Evolutionary conservation across 2,888 invertebrate species (phyloP).

Genomic region (Ornithoptera priamus): DNA sequence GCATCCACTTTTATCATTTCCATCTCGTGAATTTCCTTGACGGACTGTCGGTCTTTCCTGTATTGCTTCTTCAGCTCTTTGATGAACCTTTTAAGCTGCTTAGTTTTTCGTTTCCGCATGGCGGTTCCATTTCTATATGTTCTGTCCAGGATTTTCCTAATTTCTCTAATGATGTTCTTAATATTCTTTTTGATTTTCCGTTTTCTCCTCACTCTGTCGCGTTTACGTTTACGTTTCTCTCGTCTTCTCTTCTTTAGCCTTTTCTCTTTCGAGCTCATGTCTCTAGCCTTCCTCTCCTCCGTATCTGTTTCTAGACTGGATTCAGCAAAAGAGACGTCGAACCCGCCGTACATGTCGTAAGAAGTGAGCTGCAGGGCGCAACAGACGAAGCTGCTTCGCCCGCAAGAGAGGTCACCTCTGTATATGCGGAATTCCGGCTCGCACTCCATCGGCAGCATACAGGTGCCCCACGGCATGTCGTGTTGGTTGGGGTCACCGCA

Average conservation of each 20-base stretch:
- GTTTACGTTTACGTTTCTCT: slow-evolving; percentile 41
- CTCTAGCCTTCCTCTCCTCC: slow-evolving; percentile 44
- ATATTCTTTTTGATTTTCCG: slow-evolving; percentile 56
- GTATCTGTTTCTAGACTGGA: slow-evolving; percentile 53
- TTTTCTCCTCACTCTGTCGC: slow-evolving; percentile 48
- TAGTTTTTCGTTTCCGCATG: slow-evolving; percentile 56
- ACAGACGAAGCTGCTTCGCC: slow-evolving; percentile 60
- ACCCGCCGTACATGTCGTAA: slow-evolving; percentile 65
- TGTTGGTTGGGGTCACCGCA: slow-evolving; percentile 70
- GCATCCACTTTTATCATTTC: slow-evolving; percentile 55
- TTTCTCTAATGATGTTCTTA: slow-evolving; percentile 51
- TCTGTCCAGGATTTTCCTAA: slow-evolving; percentile 53
- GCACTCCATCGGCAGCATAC: slow-evolving; percentile 61
- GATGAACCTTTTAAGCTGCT: slow-evolving; percentile 59
- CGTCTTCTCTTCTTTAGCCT: slow-evolving; percentile 33
- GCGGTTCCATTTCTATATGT: slow-evolving; percentile 55
- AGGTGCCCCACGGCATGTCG: slow-evolving; percentile 68
- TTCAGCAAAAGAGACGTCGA: slow-evolving; percentile 61
- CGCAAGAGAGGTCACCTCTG: slow-evolving; percentile 65
- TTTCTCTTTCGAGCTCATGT: slow-evolving; percentile 40
- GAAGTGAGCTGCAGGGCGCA: slow-evolving; percentile 56
- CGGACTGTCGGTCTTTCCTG: slow-evolving; percentile 53
- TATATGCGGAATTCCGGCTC: slow-evolving; percentile 64
- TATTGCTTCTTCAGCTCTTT: slow-evolving; percentile 58
- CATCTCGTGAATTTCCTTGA: slow-evolving; percentile 55